Evolutionary conservation across 1,140 invertebrate genomes (phyloP).

Genomic region (Dufourea novaeangliae): DNA sequence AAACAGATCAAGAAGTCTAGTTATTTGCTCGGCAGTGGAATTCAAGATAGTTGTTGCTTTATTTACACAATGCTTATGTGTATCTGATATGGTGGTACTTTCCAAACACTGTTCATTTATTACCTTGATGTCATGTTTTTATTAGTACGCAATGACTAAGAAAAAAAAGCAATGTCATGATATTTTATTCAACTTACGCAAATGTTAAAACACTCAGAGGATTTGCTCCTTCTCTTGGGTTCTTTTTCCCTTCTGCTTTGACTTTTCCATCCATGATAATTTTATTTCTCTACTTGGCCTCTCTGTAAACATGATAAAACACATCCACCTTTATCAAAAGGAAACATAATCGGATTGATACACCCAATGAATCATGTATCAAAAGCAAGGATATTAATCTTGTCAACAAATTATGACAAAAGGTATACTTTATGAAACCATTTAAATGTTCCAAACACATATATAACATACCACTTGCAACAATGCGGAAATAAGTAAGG

Average conservation of each 20-base stretch:
- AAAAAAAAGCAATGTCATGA: neutral
- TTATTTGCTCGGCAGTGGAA: neutral
- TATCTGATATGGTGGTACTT: conserved; percentile 3
- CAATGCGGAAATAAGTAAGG: neutral
- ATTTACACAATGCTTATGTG: conserved; percentile 3
- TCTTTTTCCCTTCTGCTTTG: conserved; percentile 77
- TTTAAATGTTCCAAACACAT: no score
- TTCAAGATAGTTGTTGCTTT: conserved; percentile 19
- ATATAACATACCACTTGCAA: neutral
- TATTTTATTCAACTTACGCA: conserved; percentile 77
- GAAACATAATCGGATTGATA: neutral
- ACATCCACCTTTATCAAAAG: neutral
- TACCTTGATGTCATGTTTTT: neutral
- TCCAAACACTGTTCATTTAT: neutral
- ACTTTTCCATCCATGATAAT: conserved; percentile 79
- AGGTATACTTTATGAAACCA: neutral
- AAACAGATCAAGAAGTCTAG: neutral
- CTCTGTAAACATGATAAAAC: conserved; percentile 18
- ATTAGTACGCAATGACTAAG: neutral
- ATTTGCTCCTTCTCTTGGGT: conserved; percentile 83
- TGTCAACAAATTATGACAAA: neutral
- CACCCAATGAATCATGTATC: neutral
- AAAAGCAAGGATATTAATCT: neutral
- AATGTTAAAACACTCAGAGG: conserved; percentile 82
- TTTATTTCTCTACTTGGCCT: conserved; percentile 3